Evolutionary conservation across 2,113 vertebrate genomes (phyloP).

Genomic region (Corythoichthys intestinalis): DNA sequence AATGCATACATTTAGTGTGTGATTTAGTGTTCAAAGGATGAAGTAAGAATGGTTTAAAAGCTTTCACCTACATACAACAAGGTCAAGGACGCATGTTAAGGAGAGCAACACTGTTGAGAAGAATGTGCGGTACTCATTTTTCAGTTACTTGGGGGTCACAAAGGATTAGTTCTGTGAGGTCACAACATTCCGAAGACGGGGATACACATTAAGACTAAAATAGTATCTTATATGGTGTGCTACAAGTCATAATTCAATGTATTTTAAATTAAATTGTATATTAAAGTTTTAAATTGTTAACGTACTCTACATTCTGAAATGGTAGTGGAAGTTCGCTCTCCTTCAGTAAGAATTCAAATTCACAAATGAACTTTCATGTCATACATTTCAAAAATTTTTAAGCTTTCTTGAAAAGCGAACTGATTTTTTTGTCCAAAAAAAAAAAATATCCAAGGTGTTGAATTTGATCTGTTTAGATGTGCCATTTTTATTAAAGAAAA

Average conservation of each 20-base stretch:
- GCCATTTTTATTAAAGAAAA: conserved; percentile 2
- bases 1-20: conserved; percentile 1
- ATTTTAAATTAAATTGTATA: background rate
- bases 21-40: conserved; percentile 3
- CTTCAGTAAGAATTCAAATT: background rate
- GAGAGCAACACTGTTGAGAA: background rate
- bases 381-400: conserved; percentile 21
- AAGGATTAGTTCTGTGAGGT: background rate
- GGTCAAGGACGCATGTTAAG: background rate
- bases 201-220: background rate
- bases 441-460: conserved; percentile 23
- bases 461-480: conserved; percentile 21
- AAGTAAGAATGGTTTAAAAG: background rate
- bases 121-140: background rate
- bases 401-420: conserved; percentile 10
- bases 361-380: background rate
- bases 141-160: background rate
- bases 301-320: too few species aligned
- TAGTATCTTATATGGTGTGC: too few species aligned
- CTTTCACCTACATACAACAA: background rate
- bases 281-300: background rate
- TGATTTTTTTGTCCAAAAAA: conserved; percentile 41
- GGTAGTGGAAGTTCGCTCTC: background rate
- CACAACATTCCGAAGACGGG: background rate
- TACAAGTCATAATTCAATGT: background rate